Percentiles rank a stretch among this genome's conserved stretches.
Evolutionary conservation across 2,113 vertebrate species (phyloP).

Genomic region (Anhinga anhinga): DNA sequence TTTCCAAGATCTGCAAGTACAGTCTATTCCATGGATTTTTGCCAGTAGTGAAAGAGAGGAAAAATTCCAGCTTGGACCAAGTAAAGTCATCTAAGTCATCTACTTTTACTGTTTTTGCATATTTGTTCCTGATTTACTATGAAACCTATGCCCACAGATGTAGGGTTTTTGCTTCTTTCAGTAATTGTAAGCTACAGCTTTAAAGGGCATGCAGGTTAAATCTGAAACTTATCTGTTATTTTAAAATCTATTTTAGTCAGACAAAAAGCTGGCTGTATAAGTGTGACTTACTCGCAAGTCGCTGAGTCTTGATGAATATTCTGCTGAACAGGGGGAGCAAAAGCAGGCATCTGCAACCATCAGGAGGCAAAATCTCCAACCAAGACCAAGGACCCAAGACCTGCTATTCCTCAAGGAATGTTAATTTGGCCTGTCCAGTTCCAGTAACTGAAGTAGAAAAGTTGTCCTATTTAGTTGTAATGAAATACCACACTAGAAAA

Average conservation of each 20-base stretch:
- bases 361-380: neutral
- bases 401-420: neutral
- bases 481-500: neutral
- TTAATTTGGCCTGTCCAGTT: neutral
- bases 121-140: neutral
- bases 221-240: neutral
- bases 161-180: neutral
- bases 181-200: neutral
- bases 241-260: neutral
- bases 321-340: neutral
- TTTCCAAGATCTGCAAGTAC: neutral
- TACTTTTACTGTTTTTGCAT: neutral
- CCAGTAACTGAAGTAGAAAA: neutral
- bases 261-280: neutral
- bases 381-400: neutral
- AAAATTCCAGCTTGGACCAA: neutral
- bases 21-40: neutral
- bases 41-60: neutral
- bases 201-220: neutral
- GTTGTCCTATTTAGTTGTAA: neutral
- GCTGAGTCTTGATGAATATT: neutral
- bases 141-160: neutral
- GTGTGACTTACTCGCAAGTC: neutral
- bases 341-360: neutral
- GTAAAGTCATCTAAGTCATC: neutral